These are phyloP conservation scores for Scatophagus argus DNA, from an alignment of 2,113 vertebrate species.

Conservation along the genomic window DNA sequence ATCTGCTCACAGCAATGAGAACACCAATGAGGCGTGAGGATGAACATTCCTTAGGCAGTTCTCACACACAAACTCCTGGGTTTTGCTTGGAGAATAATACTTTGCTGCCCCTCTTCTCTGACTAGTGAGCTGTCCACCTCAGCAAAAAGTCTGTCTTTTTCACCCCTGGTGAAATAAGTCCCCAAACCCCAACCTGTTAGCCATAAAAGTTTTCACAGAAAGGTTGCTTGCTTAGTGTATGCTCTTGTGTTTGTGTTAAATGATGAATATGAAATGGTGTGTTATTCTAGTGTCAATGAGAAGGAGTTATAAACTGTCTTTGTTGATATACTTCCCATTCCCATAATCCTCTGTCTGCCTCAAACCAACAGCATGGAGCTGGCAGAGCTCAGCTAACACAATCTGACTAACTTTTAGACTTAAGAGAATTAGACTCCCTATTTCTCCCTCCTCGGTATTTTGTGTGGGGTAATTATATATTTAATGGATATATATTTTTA, in stretches of 20 bases:
- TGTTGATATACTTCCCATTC: conserved; percentile 58
- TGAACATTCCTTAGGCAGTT: conserved; percentile 78
- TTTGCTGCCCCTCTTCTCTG: conserved; percentile 51
- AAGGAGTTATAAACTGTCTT: conserved; percentile 47
- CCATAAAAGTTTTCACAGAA: conserved; percentile 63
- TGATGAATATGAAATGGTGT: conserved; percentile 69
- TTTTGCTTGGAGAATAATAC: conserved; percentile 65
- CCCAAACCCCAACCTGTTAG: conserved; percentile 36
- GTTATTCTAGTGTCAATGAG: conserved; percentile 68
- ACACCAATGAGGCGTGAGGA: conserved; percentile 81
- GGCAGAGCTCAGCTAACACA: conserved; percentile 19
- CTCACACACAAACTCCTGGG: conserved; percentile 68
- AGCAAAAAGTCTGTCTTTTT: conserved; percentile 58
- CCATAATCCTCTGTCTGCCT: conserved; percentile 51
- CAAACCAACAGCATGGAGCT: conserved; percentile 28
- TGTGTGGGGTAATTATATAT: not conserved
- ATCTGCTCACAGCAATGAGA: conserved; percentile 73
- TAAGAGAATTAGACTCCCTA: not conserved
- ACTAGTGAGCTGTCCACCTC: conserved; percentile 61
- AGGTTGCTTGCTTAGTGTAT: conserved; percentile 53
- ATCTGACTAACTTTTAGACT: not conserved
- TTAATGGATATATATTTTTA: not conserved
- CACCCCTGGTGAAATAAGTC: conserved; percentile 50
- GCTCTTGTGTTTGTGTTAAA: conserved; percentile 65
- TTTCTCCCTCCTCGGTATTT: not conserved